Conservation (phyloP, 2,113 vertebrate genomes). For the Stegostoma tigrinum region DNA sequence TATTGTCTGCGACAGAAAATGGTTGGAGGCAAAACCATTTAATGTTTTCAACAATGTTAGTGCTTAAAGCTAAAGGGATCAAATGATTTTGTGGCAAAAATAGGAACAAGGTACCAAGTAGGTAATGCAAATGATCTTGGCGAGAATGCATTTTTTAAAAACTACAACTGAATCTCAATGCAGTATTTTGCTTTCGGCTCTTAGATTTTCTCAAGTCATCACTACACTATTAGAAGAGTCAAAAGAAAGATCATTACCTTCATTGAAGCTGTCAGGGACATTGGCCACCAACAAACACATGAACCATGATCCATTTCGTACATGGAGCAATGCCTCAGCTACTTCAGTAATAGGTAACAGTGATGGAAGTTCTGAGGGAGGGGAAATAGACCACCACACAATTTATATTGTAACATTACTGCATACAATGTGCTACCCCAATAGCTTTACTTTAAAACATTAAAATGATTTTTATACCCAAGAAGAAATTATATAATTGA, state of each 20-base stretch:
- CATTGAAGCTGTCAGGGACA: constrained; percentile 94
- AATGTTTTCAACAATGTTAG: no score
- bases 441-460: not conserved
- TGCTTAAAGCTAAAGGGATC: no score
- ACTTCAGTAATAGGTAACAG: constrained; percentile 87
- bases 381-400: constrained; percentile 19
- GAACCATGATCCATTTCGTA: constrained; percentile 94
- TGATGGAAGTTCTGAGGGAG: constrained; percentile 74
- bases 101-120: no score
- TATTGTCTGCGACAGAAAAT: no score
- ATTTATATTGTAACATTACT: not conserved
- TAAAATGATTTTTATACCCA: not conserved
- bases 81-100: no score
- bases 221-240: not conserved
- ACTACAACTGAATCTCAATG: not conserved
- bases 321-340: constrained; percentile 86
- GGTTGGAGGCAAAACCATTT: no score
- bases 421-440: not conserved
- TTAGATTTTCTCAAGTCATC: not conserved
- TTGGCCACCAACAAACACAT: constrained; percentile 93
- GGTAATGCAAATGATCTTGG: not conserved
- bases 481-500: not conserved
- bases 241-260: constrained; percentile 62
- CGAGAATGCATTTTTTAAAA: not conserved
- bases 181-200: not conserved